Base-by-base conservation (phyloP, 37 sponge, comb jelly and placozoan genomes). In the Spongilla lacustris region DNA sequence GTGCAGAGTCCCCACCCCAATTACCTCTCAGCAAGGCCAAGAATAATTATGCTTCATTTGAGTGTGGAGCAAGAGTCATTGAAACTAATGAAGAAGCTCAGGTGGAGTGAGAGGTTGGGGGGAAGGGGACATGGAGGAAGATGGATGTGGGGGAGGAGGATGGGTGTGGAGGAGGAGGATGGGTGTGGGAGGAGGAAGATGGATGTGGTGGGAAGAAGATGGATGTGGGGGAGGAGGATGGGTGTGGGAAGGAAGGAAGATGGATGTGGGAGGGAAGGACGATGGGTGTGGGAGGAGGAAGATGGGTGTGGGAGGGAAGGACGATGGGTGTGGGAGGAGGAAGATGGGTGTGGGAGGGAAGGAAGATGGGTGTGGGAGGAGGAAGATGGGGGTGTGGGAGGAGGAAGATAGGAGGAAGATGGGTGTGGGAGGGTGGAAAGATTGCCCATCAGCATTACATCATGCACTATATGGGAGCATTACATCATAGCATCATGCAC, bases 11-110 rank as follows among this genome's bases (percentile, higher is more conserved):
- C 19, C 75, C 66, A 23, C 25, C 68, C 13, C 67, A 76, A 48
- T 33, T 69, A 8, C 23, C 81, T 19, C 38, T 35, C 0, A 32
- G 36, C 12, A 81, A 87, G 29, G 48, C 27, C 21, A 70, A 66
- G 66, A 89, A 93, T 36, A 97, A 97, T 82, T 97, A 91, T 82
- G 98, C 98, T 17, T 93, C 96, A 26, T 30, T 86, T 22, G 96
- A 95, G 66, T 97, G 98, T 84, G 98, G 98, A n/a, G 96, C 96
- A 36, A 94, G 96, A 67, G 89, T 97, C 49, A 80, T 95, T 2
- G 81, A 37, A 10, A 78, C 87, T 22, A 97, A 95, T 71, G 68
- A 74, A 6, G 92, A 95, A 72, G 85, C 94, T 8, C 69, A 83
- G 75, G 95, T 94, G 24, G 28, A 35, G 14, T 36, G 69, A 17